Percentiles rank a stretch among this genome's conserved stretches.
Conservation (phyloP, 2,888 invertebrate genomes). For the Anthoptus insignis region DNA sequence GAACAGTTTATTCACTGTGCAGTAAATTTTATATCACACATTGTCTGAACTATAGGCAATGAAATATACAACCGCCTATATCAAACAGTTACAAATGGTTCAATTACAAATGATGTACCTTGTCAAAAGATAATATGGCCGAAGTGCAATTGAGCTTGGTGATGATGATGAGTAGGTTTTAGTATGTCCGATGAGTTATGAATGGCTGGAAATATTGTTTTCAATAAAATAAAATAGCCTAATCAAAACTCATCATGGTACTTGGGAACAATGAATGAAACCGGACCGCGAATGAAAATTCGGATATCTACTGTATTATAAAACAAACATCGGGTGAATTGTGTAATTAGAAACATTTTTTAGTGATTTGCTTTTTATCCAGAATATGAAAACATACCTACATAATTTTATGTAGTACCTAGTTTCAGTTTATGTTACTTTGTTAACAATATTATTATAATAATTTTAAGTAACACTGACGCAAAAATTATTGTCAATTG, state of each 20-base stretch:
- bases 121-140: neutral
- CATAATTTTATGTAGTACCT: no score
- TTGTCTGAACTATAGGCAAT: no score
- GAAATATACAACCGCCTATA: no score
- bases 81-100: conserved; percentile 2
- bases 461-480: no score
- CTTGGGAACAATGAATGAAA: conserved; percentile 3
- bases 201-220: neutral
- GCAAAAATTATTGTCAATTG: no score
- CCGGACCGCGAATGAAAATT: neutral
- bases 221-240: conserved; percentile 3
- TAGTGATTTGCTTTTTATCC: neutral
- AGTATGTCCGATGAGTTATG: neutral
- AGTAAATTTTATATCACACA: no score
- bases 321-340: neutral
- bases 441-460: no score
- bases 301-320: neutral
- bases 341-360: conserved; percentile 6
- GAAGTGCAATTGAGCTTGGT: neutral
- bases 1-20: no score
- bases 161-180: neutral
- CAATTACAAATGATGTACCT: neutral
- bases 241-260: neutral
- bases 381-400: no score
- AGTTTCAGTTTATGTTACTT: no score